phyloP scores from a whole-genome alignment of 2,113 vertebrate species.

The Cynopterus brachyotis region DNA sequence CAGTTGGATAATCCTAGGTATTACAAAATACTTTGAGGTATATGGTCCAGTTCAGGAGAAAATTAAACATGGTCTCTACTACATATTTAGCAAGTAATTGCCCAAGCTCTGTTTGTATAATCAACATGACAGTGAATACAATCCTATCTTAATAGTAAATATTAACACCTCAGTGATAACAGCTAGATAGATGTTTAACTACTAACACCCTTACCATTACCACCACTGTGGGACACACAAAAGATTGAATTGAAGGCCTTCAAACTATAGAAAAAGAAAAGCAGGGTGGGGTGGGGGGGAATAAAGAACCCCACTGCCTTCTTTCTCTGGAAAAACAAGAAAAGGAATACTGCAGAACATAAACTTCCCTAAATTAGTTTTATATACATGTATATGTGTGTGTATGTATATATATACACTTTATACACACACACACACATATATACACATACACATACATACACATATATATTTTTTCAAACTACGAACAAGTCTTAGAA shows the following conservation, averaged over 20 bases:
- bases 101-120: not conserved
- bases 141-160: not conserved
- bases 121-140: not conserved
- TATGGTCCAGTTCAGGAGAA: not conserved
- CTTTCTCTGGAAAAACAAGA: not conserved
- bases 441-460: no score
- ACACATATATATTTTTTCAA: not conserved
- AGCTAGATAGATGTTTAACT: not conserved
- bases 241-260: not conserved
- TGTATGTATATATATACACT: no score
- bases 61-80: not conserved
- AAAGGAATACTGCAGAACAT: not conserved
- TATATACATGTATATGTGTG: not conserved
- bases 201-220: not conserved
- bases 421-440: no score
- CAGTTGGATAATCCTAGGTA: not conserved
- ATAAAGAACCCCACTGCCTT: not conserved
- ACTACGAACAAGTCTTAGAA: not conserved
- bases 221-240: not conserved
- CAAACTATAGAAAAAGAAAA: not conserved
- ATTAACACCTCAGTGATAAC: not conserved
- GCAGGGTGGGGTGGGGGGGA: rapidly evolving
- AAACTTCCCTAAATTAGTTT: not conserved
- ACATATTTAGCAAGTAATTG: not conserved
- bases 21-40: not conserved